Conservation (phyloP, 1,140 invertebrate genomes). For the Aculops lycopersici region DNA sequence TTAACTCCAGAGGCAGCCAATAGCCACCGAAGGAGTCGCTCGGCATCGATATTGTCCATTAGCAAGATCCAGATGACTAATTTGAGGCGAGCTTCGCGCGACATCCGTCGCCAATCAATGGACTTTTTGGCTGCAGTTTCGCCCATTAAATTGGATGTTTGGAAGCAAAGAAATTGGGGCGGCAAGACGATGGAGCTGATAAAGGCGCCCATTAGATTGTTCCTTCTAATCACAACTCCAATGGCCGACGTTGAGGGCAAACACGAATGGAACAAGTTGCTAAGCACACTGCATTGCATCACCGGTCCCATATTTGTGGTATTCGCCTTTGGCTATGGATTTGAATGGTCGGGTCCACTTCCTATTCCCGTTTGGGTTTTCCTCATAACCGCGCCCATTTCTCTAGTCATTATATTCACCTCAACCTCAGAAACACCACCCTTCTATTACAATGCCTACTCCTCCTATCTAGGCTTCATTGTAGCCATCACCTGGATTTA, state of each 20-base stretch:
- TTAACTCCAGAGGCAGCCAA: neutral
- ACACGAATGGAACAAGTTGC: slow-evolving; percentile 6
- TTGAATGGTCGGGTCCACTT: neutral
- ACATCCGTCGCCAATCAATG: slow-evolving; percentile 4
- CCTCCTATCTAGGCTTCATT: slow-evolving; percentile 17
- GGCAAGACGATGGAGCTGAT: slow-evolving; percentile 2
- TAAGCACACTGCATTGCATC: slow-evolving; percentile 5
- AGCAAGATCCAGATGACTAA: neutral
- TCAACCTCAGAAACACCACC: slow-evolving; percentile 4
- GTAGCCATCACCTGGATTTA: slow-evolving; percentile 31
- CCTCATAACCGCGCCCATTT: neutral
- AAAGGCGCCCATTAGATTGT: slow-evolving; percentile 6
- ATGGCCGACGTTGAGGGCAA: slow-evolving; percentile 6
- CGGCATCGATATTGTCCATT: slow-evolving; percentile 1
- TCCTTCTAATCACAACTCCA: slow-evolving; percentile 5
- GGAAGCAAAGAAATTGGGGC: slow-evolving; percentile 6
- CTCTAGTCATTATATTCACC: slow-evolving; percentile 3
- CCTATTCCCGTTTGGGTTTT: slow-evolving; percentile 2
- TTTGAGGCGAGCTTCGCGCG: neutral
- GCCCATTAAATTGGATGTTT: slow-evolving; percentile 4
- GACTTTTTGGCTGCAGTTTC: slow-evolving; percentile 5
- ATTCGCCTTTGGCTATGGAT: slow-evolving; percentile 2
- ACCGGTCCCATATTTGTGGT: slow-evolving; percentile 5
- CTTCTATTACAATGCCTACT: slow-evolving; percentile 5
- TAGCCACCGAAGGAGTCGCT: neutral